A percentile compares a stretch with the other conserved stretches of the same genome.
Conservation (phyloP, 2,113 vertebrate genomes). For the Aptenodytes patagonicus region DNA sequence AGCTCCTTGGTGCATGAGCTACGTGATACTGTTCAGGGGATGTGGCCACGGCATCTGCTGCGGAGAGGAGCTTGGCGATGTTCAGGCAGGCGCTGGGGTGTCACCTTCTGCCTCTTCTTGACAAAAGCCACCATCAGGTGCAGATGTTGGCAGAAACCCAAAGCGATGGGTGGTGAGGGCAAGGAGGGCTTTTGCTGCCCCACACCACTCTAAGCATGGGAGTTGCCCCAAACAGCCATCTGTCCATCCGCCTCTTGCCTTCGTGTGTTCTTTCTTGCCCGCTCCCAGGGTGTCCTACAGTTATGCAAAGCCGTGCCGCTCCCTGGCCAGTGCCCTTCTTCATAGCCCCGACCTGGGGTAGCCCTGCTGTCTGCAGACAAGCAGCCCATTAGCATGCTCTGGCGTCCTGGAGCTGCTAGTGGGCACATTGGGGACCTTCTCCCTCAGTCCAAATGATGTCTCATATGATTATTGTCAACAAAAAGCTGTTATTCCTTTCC, state of each 20-base stretch:
- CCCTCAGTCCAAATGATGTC: neutral
- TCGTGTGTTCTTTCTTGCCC: neutral
- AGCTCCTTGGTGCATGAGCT: neutral
- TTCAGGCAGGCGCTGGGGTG: neutral
- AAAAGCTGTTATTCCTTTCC: neutral
- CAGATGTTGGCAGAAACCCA: neutral
- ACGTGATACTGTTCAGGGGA: neutral
- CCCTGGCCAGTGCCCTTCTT: neutral
- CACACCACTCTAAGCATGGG: neutral
- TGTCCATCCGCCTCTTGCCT: neutral
- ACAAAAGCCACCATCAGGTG: neutral
- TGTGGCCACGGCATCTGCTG: fast-evolving
- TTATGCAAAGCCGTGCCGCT: neutral
- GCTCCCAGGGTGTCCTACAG: fast-evolving
- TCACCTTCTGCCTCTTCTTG: neutral
- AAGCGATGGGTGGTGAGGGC: neutral
- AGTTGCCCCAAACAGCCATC: neutral
- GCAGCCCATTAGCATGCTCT: neutral
- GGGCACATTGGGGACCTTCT: neutral
- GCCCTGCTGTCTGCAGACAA: neutral
- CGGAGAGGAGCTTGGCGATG: neutral
- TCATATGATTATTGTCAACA: neutral
- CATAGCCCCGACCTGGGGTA: neutral
- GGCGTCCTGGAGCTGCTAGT: neutral
- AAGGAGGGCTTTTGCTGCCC: neutral